These are phyloP conservation scores for Gambusia holbrooki DNA, from an alignment of 2,113 vertebrate genomes.

Conservation along the genomic window DNA sequence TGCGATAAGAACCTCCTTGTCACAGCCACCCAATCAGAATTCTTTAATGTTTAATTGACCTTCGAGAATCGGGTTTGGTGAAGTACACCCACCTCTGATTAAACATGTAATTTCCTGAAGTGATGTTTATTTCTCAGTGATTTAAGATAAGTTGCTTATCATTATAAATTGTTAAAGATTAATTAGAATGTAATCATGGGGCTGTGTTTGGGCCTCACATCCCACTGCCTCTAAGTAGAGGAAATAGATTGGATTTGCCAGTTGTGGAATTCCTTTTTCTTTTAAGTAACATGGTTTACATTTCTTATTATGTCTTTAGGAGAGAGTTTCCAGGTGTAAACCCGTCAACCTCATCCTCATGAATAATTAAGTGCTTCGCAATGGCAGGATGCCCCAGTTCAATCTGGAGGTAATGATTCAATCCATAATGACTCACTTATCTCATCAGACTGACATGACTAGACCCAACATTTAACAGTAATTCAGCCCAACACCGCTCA, in stretches of 20 bases:
- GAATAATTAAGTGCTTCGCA: conserved; percentile 54
- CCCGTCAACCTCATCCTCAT: conserved; percentile 47
- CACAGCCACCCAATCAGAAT: conserved; percentile 35
- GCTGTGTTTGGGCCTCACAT: not conserved
- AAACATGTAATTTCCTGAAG: conserved; percentile 16
- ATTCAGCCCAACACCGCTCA: conserved; percentile 33
- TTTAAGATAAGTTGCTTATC: not conserved
- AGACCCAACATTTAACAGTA: conserved; percentile 58
- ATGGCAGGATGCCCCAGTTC: conserved; percentile 57
- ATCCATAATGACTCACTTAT: conserved; percentile 73
- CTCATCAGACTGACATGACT: conserved; percentile 58
- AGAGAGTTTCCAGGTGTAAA: not conserved
- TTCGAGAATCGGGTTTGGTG: conserved; percentile 59
- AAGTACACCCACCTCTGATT: conserved; percentile 16
- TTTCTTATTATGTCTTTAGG: not conserved
- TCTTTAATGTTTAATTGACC: conserved; percentile 68
- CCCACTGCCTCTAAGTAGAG: not conserved
- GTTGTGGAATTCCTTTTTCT: not conserved
- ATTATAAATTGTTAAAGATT: not conserved
- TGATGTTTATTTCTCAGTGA: not conserved
- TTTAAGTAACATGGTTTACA: not conserved
- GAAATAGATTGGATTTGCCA: not conserved
- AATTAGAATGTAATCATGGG: not conserved
- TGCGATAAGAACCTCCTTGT: conserved; percentile 53
- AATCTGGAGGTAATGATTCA: conserved; percentile 70